Base-by-base conservation (phyloP, 2,113 vertebrate genomes). In the Pristiophorus japonicus region DNA sequence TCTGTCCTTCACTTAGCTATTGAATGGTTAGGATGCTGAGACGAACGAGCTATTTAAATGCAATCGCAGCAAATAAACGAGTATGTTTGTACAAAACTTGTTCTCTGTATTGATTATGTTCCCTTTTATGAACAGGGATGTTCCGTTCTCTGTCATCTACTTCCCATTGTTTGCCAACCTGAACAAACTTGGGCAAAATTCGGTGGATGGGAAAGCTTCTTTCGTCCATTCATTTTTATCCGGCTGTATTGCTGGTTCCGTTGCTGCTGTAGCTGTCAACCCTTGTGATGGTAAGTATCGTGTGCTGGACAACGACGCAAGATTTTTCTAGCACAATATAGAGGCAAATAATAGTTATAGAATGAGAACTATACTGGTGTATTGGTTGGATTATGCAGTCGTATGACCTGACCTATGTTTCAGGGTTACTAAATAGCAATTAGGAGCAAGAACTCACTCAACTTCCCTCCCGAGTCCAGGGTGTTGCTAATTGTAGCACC, bases 141-240 rank as follows among this genome's bases (percentile, higher is more conserved):
- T 98, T 88, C 98, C 98, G 0, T 98, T 98, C 96, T 98, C 98
- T 0, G 96, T 98, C 20, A 96, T 98, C 95, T 98, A 98, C 96
- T 98, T 98, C 66, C 98, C 98, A 12, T 96, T 98, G 81, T 98
- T 98, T 95, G 98, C 98, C 87, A 97, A 98, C 95, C 96, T 98
- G 81, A 97, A 98, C 96, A 97, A 97, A 94, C 97, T 98, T 8
- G 98, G 98, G 42, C 96, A 96, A 88, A 97, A 96, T 2, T 96
- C 97, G 0, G 95, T 97, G 0, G 62, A 97, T 8, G 97, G 97
- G 11, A 96, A 96, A 7, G 97, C 97, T 45, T 98, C 98, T 0
- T 98, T 98, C 96, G 97, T 98, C 96, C 98, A 98, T 97, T 98
- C 98, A 47, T 98, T 98, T 81, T 38, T 97, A 95, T 97, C 98